Evolutionary conservation across 30 jellyfish, hydroid and myxozoan genomes (phyloP).

Genomic region (Aurelia sp.): DNA sequence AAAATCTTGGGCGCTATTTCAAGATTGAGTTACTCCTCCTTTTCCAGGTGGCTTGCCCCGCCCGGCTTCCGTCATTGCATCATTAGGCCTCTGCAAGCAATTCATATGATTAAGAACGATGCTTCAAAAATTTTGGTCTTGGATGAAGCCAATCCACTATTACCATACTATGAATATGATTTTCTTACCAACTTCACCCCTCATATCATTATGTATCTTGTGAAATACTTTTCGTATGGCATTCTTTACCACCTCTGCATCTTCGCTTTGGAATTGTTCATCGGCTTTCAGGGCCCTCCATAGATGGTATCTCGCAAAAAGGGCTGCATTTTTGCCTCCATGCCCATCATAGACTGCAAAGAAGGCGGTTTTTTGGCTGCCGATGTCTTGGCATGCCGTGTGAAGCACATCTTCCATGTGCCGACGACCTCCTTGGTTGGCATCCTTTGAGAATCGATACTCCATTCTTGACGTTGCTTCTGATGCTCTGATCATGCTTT

Average conservation of each 20-base stretch:
- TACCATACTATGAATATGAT: no score
- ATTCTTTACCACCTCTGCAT: slow-evolving; percentile 58
- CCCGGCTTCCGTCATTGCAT: no score
- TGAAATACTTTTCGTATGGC: slow-evolving; percentile 81
- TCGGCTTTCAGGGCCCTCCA: slow-evolving; percentile 46
- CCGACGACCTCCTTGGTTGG: slow-evolving; percentile 71
- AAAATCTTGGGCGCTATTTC: no score
- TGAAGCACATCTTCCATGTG: slow-evolving; percentile 90
- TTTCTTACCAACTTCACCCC: slow-evolving; percentile 79
- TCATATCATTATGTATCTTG: slow-evolving; percentile 70
- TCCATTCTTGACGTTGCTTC: no score
- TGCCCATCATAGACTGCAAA: slow-evolving; percentile 94
- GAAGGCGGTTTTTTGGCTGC: slow-evolving; percentile 38
- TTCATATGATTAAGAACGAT: no score
- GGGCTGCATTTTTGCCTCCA: slow-evolving; percentile 94
- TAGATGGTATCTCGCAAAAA: slow-evolving; percentile 58
- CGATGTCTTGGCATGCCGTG: slow-evolving; percentile 17
- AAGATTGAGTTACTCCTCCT: no score
- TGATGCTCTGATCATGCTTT: no score
- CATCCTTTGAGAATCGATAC: slow-evolving; percentile 13
- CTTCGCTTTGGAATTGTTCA: slow-evolving; percentile 60
- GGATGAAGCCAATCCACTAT: no score
- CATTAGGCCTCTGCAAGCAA: no score
- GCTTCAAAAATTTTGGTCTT: no score
- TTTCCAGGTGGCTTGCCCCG: no score